These are phyloP conservation scores for Hippocampus mohnikei DNA, from an alignment of 2,113 vertebrate genomes.

Conservation along the genomic window DNA sequence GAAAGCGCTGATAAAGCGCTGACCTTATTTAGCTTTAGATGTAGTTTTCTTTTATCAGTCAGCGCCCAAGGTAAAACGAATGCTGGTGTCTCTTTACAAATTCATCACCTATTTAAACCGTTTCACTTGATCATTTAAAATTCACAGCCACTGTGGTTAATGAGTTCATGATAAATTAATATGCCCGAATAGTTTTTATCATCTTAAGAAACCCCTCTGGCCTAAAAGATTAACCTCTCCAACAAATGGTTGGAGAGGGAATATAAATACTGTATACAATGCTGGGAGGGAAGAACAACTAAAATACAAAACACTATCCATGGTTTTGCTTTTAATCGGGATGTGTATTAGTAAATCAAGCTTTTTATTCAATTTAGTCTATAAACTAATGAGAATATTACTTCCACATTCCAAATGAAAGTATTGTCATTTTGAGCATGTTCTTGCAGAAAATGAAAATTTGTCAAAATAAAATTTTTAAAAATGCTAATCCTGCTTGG, in stretches of 20 bases:
- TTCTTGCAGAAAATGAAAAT: too few species aligned
- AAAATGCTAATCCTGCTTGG: too few species aligned
- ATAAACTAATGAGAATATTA: not conserved
- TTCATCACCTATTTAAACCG: constrained; percentile 6
- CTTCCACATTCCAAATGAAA: not conserved
- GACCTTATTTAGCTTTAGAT: not conserved
- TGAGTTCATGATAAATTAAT: constrained; percentile 15
- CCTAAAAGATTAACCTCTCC: not conserved
- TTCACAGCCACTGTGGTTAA: not conserved
- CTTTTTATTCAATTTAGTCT: not conserved
- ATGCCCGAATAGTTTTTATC: constrained; percentile 5
- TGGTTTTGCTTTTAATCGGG: not conserved
- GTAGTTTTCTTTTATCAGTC: not conserved
- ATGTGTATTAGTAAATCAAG: not conserved
- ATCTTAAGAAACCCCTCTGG: constrained; percentile 4
- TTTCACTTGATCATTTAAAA: constrained; percentile 13
- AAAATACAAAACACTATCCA: not conserved
- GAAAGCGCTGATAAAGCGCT: not conserved
- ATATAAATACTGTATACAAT: not conserved
- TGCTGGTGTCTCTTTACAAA: not conserved
- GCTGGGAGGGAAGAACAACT: not conserved
- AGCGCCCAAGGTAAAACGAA: not conserved
- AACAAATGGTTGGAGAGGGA: not conserved
- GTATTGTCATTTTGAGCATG: not conserved
- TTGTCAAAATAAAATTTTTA: too few species aligned